Evolutionary conservation across 2,113 vertebrate genomes (phyloP), one percentile per base, ranked within the genome.

Genomic region (Neolamprologus brichardi): DNA sequence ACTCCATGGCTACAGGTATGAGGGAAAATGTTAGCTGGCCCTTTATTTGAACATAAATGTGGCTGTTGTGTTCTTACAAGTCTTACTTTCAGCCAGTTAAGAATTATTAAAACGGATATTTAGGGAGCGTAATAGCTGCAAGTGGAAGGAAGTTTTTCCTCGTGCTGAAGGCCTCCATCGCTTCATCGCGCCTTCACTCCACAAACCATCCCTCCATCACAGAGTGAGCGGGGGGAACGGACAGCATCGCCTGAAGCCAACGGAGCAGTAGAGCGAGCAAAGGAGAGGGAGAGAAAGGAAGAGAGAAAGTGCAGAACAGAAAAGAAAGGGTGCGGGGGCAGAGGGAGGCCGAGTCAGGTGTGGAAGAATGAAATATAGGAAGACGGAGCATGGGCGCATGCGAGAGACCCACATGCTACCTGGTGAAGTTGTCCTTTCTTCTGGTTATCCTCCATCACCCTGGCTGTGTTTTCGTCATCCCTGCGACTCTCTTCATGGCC

Each of bases 141-240:
- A 67, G 60, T 32, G 7, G 82, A 89, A 25, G 72, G 51, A 30
- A 83, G 75, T 8, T 75, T 88, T 82, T 81, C 84, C 49, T n/a
- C 5, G 39, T n/a, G 30, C 77, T 67, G 72, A 87, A 88, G 90
- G 88, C 83, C 91, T 93, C 90, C 87, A 85, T 84, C 62, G 91
- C 92, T 94, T 83, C 94, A 92, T 62, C 75, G 86, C 93, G 53
- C 89, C 87, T 88, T 94, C 90, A 91, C 86, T 92, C 89, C 88
- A 84, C 91, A 78, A 91, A 92, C 89, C 85, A 85, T 88, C 87
- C 91, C 93, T 94, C 93, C 94, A 93, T 95, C 94, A 95, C 91
- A 84, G 92, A 89, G 93, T 86, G 92, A 94, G 93, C 72, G 91
- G 93, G 93, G 89, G 92, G 94, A 95, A 95, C 90, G 87, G 93